Base-by-base conservation (phyloP, 2,888 invertebrate genomes). In the Agrochola litura region DNA sequence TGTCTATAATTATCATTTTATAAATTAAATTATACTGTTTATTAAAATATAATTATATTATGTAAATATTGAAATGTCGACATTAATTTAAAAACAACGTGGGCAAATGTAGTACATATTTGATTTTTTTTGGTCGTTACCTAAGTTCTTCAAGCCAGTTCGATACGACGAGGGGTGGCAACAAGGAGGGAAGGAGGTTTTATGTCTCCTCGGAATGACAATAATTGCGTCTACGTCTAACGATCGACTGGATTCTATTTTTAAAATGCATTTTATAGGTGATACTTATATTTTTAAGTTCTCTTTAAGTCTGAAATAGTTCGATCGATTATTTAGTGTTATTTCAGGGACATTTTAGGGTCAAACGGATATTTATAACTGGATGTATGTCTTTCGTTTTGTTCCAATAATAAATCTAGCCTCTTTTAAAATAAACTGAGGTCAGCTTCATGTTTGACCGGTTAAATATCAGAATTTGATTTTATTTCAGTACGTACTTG, bases 191-290 rank as follows among this genome's bases (percentile, higher is more conserved):
- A 54, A 72, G 79, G 83, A 64, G 79, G 30, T 43, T 77, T 73
- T 71, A 72, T 74, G 69, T 73, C 88, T 86, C 79, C 80, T 72
- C 60, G 46, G 83, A 81, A 77, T 83, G 73, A 84, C 79, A 85
- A 63, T 83, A 67, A 81, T 84, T 78, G 82, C 75, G 84, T 82
- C 89, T 85, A 85, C 84, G 79, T 76, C 68, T 83, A 89, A 82
- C 82, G 85, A 83, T 85, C 77, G 70, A 81, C 79, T 78, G 65
- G 43, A 63, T 67, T 73, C 87, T 86, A 88, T 89, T 89, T 87
- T 73, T 84, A 86, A 80, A 79, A 73, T 83, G 56, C 60, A 71
- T 76, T 66, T 25, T 49, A 65, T 61, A 52, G 12, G 4, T 54
- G 25, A 9, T 19, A 41, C 30, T n/a, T 30, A 10, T 63, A 77